Evolutionary conservation across 2,888 invertebrate genomes (phyloP), one percentile per base, ranked within the genome.

Genomic region (Drosophila pullipes): DNA sequence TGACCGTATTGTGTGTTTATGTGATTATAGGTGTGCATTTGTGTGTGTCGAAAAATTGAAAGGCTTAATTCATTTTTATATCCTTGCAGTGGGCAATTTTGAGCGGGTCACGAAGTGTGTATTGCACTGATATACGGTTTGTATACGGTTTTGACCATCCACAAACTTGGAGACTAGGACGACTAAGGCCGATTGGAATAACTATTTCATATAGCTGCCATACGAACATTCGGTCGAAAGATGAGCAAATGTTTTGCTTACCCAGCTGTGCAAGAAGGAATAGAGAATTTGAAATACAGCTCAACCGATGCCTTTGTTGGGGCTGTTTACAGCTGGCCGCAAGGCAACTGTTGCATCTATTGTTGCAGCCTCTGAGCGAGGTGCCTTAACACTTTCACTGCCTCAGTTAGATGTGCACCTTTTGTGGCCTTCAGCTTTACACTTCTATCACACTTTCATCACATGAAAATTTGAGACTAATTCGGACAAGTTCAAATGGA

Each of bases 1-100:
- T 61, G 37, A 41, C 25, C 39, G 35, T 52, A 69, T 47, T 62
- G 65, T 35, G 18, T 39, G 4, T 54, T 9, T 33, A 10, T 35
- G 54, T 35, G 35, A 47, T 47, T 47, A 16, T 7, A 7, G 13
- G 16, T 22, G 47, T 47, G 22, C 7, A 22, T 22, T 22, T 47
- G 22, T 7, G 4, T 33, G 18, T 22, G 33, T 33, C n/a, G 4
- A n/a, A 35, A 35, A 49, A 7, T 3, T 16, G 4, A 7, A 22
- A 44, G 4, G 28, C 11, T 18, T 25, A 37, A 37, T 18, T 22
- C 18, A 18, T 54, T 18, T 53, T 35, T 10, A 16, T 18, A 5
- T 25, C 47, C 47, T 47, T 47, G 22, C 47, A 47, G 22, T 9
- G 22, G 22, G 16, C 13, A 25, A 47, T 25, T 25, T 47, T 2